A percentile compares a stretch with the other conserved stretches of the same genome.
Conservation (phyloP, 2,113 vertebrate species). For the Elachura formosa region DNA sequence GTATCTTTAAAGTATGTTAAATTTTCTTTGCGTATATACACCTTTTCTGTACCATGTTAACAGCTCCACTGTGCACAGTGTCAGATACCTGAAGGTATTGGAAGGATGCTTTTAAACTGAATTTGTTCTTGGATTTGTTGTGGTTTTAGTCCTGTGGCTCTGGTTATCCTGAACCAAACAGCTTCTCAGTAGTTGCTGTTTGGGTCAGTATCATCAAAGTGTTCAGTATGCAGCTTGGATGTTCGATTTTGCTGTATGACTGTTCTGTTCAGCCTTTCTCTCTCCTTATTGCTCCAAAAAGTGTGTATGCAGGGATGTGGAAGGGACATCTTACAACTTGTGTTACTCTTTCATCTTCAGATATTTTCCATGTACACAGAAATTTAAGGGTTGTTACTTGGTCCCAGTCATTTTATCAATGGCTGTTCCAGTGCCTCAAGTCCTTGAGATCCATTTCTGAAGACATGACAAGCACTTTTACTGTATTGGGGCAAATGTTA, state of each 20-base stretch:
- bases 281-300: neutral
- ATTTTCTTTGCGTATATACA: neutral
- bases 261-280: neutral
- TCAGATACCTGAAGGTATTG: neutral
- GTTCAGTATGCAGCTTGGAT: neutral
- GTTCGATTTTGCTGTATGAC: neutral
- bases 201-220: neutral
- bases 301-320: neutral
- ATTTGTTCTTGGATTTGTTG: neutral
- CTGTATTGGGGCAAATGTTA: neutral
- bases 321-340: neutral
- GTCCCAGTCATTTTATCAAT: neutral
- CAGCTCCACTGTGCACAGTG: neutral
- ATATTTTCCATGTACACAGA: neutral
- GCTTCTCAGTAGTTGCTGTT: neutral
- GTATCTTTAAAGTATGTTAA: neutral
- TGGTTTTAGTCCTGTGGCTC: neutral
- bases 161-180: neutral
- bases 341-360: neutral
- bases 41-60: neutral
- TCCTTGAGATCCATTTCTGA: neutral
- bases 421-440: neutral
- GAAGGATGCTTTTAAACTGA: neutral
- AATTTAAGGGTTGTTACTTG: neutral
- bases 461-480: neutral